Conservation (phyloP, 2,797 vertebrate genomes). For the Eospalax fontanierii region DNA sequence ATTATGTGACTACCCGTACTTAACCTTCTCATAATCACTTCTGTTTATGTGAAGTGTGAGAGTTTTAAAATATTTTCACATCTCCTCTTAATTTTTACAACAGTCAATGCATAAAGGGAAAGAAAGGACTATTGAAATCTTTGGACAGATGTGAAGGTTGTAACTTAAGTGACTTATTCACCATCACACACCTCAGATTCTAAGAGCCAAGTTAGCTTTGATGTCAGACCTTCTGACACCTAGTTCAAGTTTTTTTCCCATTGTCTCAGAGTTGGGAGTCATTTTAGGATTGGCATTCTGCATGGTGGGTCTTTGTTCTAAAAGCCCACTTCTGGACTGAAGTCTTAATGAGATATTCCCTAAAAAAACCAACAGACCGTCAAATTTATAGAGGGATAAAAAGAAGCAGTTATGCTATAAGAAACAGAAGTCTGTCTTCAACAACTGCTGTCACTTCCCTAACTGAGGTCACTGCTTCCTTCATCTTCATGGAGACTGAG, state of each 20-base stretch:
- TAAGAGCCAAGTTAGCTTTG: background rate
- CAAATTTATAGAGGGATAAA: background rate
- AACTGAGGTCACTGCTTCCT: background rate
- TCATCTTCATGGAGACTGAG: background rate
- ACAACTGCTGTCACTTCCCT: background rate
- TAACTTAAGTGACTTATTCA: background rate
- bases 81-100: background rate
- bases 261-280: background rate
- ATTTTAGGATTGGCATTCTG: background rate
- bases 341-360: constrained; percentile 1
- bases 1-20: background rate
- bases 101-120: background rate
- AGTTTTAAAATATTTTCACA: constrained; percentile 40
- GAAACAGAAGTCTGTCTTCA: constrained; percentile 46
- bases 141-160: background rate
- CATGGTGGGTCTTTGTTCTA: background rate
- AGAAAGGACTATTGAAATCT: constrained; percentile 5
- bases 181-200: background rate
- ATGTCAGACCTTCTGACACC: background rate
- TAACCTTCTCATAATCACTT: constrained; percentile 55
- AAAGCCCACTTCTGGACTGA: background rate
- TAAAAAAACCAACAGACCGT: background rate
- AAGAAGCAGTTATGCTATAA: background rate
- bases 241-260: background rate
- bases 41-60: background rate